Evolutionary conservation across 2,888 invertebrate genomes (phyloP).

Genomic region (Oxycera nigricornis): DNA sequence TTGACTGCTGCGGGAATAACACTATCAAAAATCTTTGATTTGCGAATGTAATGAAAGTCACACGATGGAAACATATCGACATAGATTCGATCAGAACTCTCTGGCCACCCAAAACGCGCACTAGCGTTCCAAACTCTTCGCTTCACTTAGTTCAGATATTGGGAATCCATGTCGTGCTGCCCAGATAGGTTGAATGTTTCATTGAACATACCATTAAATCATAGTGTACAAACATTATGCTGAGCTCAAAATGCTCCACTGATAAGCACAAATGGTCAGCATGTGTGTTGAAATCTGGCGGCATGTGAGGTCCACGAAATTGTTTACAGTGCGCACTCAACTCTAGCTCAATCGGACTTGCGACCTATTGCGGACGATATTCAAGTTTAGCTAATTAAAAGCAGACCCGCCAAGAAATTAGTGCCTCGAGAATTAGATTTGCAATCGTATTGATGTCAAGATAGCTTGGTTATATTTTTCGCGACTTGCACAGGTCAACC

Average conservation of each 20-base stretch:
- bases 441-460: not conserved
- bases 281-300: not conserved
- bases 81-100: no score
- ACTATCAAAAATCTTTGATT: no score
- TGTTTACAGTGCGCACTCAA: not conserved
- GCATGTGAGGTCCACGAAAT: not conserved
- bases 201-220: not conserved
- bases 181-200: no score
- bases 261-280: not conserved
- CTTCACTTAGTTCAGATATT: no score
- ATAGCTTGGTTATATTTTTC: not conserved
- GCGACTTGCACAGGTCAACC: not conserved
- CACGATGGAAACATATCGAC: no score
- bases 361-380: not conserved
- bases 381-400: not conserved
- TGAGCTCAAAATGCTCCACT: not conserved
- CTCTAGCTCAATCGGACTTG: not conserved
- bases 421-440: not conserved
- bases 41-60: no score
- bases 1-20: no score
- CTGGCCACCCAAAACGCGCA: no score
- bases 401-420: not conserved
- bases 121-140: no score
- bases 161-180: no score
- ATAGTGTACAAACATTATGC: not conserved